phyloP scores from a whole-genome alignment of 2,888 invertebrate species.

The Phytoseiulus persimilis region DNA sequence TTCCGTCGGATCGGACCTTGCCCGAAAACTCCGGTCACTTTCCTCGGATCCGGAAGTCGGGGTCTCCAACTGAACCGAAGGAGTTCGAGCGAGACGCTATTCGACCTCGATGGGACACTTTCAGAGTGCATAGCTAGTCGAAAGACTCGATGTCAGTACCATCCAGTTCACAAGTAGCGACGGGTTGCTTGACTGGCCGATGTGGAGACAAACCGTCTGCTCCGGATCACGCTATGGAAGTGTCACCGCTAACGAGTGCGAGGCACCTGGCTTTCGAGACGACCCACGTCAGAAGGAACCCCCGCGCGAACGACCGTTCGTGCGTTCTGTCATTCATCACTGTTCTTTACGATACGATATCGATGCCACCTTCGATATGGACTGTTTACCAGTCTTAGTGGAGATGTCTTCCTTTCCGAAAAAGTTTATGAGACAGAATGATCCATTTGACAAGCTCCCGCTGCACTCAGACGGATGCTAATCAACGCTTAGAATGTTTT shows the following conservation, averaged over 20 bases:
- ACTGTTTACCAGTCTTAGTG: not conserved
- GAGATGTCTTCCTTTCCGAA: not conserved
- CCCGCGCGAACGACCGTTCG: not conserved
- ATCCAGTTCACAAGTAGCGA: too few species aligned
- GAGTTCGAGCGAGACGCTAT: too few species aligned
- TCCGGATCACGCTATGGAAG: not conserved
- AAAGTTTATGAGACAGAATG: not conserved
- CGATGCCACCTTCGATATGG: not conserved
- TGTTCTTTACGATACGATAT: not conserved
- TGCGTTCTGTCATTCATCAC: not conserved
- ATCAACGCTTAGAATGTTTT: not conserved
- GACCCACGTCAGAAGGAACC: not conserved
- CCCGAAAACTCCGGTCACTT: too few species aligned
- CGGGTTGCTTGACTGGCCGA: not conserved
- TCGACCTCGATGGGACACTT: too few species aligned
- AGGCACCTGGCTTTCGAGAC: slow-evolving; percentile 1
- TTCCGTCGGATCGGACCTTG: too few species aligned
- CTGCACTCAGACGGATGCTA: not conserved
- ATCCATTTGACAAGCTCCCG: not conserved
- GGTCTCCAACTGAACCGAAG: too few species aligned
- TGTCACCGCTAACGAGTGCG: not conserved
- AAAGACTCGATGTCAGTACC: too few species aligned
- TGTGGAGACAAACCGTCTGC: not conserved
- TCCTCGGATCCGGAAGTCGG: too few species aligned
- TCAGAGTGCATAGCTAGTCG: too few species aligned